Percentiles rank a stretch among this genome's conserved stretches.
phyloP scores from a whole-genome alignment of 1,140 invertebrate species.

The Maniola jurtina region DNA sequence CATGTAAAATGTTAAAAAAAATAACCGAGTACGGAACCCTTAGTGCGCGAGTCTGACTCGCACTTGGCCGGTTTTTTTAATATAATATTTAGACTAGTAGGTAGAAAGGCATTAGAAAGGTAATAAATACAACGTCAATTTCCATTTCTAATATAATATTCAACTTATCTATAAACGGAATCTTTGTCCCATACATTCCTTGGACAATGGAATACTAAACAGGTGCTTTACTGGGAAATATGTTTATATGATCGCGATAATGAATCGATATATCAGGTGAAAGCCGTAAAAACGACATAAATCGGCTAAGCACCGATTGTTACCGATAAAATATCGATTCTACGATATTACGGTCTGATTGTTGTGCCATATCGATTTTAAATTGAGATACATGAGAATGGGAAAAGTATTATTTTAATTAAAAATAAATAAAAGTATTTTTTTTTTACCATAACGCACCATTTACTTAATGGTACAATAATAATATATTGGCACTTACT shows the following conservation, averaged over 20 bases:
- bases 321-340: conserved; percentile 22
- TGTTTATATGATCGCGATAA: conserved; percentile 13
- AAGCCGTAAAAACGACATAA: conserved; percentile 15
- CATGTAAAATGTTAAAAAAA: too few species aligned
- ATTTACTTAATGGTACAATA: too few species aligned
- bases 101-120: too few species aligned
- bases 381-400: background rate
- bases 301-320: conserved; percentile 25
- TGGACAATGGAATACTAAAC: conserved; percentile 4
- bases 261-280: conserved; percentile 9
- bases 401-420: too few species aligned
- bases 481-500: too few species aligned
- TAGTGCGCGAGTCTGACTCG: too few species aligned
- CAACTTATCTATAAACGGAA: background rate
- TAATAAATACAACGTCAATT: too few species aligned
- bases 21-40: too few species aligned
- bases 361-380: background rate
- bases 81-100: too few species aligned
- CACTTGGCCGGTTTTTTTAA: too few species aligned
- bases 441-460: too few species aligned
- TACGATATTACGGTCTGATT: conserved; percentile 13
- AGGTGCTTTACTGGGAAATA: background rate
- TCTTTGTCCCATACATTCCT: background rate
- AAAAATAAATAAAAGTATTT: too few species aligned
- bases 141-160: background rate